Percentiles rank a stretch among this genome's conserved stretches.
Evolutionary conservation across 1,140 invertebrate species (phyloP).

Genomic region (Listronotus bonariensis): DNA sequence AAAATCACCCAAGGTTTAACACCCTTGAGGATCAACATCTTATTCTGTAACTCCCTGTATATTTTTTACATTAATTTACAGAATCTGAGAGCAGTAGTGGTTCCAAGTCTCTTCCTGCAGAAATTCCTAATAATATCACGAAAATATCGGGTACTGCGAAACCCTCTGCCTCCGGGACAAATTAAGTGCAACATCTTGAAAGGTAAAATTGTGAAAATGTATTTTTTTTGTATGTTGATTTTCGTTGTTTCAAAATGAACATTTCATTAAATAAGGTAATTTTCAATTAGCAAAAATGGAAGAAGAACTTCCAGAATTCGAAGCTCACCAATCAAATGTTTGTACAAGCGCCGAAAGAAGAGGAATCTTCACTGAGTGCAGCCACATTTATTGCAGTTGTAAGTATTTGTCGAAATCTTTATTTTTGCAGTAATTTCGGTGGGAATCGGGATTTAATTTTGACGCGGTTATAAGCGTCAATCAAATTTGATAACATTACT

Average conservation of each 20-base stretch:
- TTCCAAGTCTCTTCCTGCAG: constrained; percentile 59
- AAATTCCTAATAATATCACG: constrained; percentile 71
- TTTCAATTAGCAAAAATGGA: too few species aligned
- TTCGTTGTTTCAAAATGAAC: too few species aligned
- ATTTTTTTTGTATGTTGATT: too few species aligned
- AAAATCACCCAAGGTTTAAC: too few species aligned
- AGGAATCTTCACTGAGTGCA: constrained; percentile 61
- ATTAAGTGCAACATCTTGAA: constrained; percentile 95
- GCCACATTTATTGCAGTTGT: constrained; percentile 77
- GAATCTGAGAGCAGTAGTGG: constrained; percentile 60
- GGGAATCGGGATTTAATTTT: too few species aligned
- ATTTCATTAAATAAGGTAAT: too few species aligned
- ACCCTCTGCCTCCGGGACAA: constrained; percentile 81
- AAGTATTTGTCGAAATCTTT: constrained; percentile 53
- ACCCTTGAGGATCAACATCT: too few species aligned
- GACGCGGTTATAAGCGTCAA: background rate
- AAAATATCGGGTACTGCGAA: constrained; percentile 64
- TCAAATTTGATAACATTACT: background rate
- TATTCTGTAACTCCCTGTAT: too few species aligned
- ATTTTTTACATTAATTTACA: constrained; percentile 9
- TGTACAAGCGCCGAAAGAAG: constrained; percentile 57
- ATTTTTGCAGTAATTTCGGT: too few species aligned
- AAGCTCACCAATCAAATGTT: constrained; percentile 63
- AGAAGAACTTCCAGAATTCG: constrained; percentile 61
- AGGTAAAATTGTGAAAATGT: constrained; percentile 63